Evolutionary conservation across 1,140 invertebrate species (phyloP), one percentile per base, ranked within the genome.

Genomic region (Lycorma delicatula): DNA sequence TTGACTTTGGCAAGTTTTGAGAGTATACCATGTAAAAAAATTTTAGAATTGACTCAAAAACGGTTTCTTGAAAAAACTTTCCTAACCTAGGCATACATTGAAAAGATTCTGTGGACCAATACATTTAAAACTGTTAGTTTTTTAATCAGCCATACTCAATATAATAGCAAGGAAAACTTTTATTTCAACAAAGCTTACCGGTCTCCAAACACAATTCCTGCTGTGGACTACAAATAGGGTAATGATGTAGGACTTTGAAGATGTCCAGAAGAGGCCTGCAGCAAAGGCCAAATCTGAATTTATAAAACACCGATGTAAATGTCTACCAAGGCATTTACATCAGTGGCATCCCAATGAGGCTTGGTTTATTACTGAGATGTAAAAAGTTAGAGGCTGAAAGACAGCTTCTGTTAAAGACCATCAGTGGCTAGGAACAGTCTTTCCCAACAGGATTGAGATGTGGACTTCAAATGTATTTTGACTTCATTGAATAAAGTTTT

Each of bases 1-100:
- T 23, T 4, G 41, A 34, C 38, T 44, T 41, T 22, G 57, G 22
- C 9, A 59, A 20, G 16, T 53, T 55, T 46, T 27, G 6, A 16
- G 41, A 56, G 25, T 59, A 20, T 38, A 44, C 51, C 22, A 59
- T 12, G 28, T 59, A 51, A 41, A 59, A 59, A 59, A 59, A 59
- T 38, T n/a, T 3, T 20, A 59, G 26, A 41, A 55, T 59, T 55
- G 47, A 18, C 26, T 58, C 28, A 31, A 58, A 58, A 54, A 27
- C 9, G 38, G 56, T 58, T 53, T 27, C 13, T 13, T 25, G 23
- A 25, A 59, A 56, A 52, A 59, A 56, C 41, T 54, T 53, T 2
- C 18, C 12, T 18, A 59, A 59, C 57, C 57, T 56, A 22, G 57
- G 27, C 22, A 27, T 41, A 29, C 11, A 46, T 46, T 55, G 54